Base-by-base conservation (phyloP, 2,113 vertebrate species). In the Actenoides hombroni region DNA sequence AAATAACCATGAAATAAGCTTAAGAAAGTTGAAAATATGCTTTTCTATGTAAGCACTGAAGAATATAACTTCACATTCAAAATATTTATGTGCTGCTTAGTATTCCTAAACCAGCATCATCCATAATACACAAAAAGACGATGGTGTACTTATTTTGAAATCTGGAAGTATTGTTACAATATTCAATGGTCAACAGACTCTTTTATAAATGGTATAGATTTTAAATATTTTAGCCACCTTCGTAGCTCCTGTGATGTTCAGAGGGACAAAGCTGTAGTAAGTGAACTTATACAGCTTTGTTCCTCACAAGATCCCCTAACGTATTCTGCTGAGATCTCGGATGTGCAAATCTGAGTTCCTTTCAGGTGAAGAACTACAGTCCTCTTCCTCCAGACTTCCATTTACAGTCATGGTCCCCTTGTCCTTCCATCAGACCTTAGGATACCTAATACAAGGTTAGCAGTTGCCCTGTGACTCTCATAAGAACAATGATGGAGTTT, bases 1-100 rank as follows among this genome's bases (percentile, higher is more conserved):
- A 90, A 95, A 92, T 77, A 83, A 68, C 68, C 33, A 2, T 76
- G 44, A 86, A 95, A 95, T 69, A 88, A 86, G 51, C n/a, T 92
- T 86, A 91, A 86, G n/a, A 33, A 75, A 93, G 5, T 18, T 70
- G 65, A 92, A 92, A 91, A 87, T 83, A 73, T 28, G 42, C 15
- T 75, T 82, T 63, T 29, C 81, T 92, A 90, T 35, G 24, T 69
- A 73, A 92, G 23, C 49, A 69, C 9, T 39, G 42, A 93, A 68
- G 35, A 92, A 68, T 42, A 51, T 46, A 83, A 63, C 67, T 83
- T 65, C 49, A 68, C 33, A 53, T 93, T 93, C 29, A 56, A 95
- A 91, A 37, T 29, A 81, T 20, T 91, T 67, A 2, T 73, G 53
- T 56, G 4, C 35, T n/a, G 1, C 17, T 73, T 3, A 21, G 31